phyloP scores from a whole-genome alignment of 92 coral and sea anemone species.

The Phenganax marumi region DNA sequence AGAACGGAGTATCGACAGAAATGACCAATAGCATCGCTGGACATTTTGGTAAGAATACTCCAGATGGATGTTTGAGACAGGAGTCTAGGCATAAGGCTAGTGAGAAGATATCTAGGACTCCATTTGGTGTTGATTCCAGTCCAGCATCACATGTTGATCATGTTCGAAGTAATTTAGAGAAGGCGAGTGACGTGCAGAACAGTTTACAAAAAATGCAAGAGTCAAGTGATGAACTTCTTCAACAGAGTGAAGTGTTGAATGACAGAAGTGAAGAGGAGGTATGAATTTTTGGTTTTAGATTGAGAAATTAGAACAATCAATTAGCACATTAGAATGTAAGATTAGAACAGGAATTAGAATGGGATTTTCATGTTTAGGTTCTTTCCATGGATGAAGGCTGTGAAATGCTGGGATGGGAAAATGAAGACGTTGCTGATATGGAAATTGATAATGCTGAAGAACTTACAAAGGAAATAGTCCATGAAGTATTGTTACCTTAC shows the following conservation, averaged over 20 bases:
- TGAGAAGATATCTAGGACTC: background rate
- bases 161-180: background rate
- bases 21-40: background rate
- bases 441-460: conserved; percentile 88
- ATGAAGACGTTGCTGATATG: conserved; percentile 70
- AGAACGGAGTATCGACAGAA: background rate
- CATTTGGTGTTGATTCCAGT: background rate
- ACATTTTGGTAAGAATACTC: background rate
- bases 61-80: background rate
- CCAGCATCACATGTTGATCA: background rate
- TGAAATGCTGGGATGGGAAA: background rate
- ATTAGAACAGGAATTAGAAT: too few species aligned
- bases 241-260: background rate
- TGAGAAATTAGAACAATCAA: too few species aligned
- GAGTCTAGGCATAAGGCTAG: background rate
- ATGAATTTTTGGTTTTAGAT: too few species aligned
- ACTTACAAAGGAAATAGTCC: conserved; percentile 64
- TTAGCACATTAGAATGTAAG: too few species aligned
- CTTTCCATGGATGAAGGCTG: conserved; percentile 25
- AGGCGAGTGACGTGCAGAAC: background rate
- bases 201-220: background rate
- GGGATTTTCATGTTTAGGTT: background rate
- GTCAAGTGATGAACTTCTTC: background rate
- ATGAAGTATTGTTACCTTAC: conserved; percentile 58
- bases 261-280: background rate